Conservation (phyloP, 2,797 vertebrate genomes). For the Pygocentrus nattereri region DNA sequence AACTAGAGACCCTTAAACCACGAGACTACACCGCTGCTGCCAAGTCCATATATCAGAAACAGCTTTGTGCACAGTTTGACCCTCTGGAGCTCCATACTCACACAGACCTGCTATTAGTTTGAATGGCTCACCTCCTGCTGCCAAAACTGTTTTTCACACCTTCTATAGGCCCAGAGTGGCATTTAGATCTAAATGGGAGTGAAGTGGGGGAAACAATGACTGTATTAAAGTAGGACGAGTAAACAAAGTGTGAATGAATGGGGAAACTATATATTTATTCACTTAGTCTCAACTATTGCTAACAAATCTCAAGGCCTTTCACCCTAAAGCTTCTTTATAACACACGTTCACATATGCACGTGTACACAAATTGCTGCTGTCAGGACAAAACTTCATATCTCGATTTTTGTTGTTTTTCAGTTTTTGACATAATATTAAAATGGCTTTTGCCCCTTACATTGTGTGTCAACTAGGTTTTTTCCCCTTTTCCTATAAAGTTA, state of each 20-base stretch:
- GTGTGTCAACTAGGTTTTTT: too few species aligned
- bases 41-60: conserved; percentile 42
- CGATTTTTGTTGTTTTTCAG: too few species aligned
- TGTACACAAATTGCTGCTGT: too few species aligned
- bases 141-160: conserved; percentile 14
- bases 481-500: too few species aligned
- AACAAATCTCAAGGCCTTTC: neutral
- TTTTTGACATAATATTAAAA: too few species aligned
- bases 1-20: conserved; percentile 44
- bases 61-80: conserved; percentile 41
- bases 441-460: too few species aligned
- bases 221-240: neutral
- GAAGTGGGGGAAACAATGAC: neutral
- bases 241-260: neutral
- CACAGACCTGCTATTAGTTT: conserved; percentile 19
- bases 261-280: too few species aligned
- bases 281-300: too few species aligned
- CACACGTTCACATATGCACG: conserved; percentile 14
- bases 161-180: conserved; percentile 17
- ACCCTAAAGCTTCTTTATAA: neutral
- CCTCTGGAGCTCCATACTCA: conserved; percentile 15
- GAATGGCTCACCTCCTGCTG: conserved; percentile 13
- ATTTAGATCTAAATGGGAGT: conserved; percentile 12
- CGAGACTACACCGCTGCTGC: conserved; percentile 26
- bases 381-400: too few species aligned